Conservation (phyloP, 2,113 vertebrate genomes). For the Xenus cinereus region DNA sequence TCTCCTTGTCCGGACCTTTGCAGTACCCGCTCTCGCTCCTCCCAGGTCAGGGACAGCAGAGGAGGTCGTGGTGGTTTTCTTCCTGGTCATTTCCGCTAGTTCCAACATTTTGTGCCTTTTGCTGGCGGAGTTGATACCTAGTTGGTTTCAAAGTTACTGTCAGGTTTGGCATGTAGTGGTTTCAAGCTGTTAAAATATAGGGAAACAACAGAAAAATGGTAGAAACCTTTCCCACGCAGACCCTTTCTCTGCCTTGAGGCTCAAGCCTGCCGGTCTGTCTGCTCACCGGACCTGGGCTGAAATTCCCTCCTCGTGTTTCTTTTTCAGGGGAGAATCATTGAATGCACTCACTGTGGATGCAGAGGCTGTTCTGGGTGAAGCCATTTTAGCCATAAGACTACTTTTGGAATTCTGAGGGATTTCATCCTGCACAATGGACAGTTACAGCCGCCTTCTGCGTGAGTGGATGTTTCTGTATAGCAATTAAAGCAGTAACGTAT, state of each 20-base stretch:
- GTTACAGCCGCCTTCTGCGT: neutral
- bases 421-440: neutral
- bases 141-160: neutral
- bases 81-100: neutral
- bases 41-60: neutral
- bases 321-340: conserved; percentile 92
- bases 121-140: neutral
- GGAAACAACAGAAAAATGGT: neutral
- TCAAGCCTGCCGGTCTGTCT: neutral
- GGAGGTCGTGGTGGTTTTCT: neutral
- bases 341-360: conserved; percentile 97
- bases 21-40: neutral
- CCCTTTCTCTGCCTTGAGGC: neutral
- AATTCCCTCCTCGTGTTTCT: neutral
- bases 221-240: neutral
- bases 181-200: neutral
- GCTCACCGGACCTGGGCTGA: rapidly evolving
- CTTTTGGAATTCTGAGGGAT: neutral
- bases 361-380: conserved; percentile 92
- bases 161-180: neutral
- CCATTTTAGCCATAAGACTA: neutral
- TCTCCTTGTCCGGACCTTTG: neutral
- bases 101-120: neutral
- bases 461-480: neutral
- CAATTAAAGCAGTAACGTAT: neutral